phyloP scores from a whole-genome alignment of 1,140 invertebrate genomes.

The Campoletis sonorensis region DNA sequence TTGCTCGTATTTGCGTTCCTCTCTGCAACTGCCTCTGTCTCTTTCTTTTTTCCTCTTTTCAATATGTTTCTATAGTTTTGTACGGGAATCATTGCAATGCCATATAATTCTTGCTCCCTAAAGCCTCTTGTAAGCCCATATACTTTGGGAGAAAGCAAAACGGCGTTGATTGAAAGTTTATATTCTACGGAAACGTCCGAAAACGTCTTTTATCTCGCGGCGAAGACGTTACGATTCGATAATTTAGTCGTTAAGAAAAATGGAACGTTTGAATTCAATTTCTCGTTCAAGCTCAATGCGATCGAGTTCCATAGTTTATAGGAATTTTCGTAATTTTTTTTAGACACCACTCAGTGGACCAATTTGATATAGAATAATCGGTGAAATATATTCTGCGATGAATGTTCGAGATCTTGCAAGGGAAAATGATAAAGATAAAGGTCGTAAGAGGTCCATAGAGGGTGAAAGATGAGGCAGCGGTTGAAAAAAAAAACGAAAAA shows the following conservation, averaged over 20 bases:
- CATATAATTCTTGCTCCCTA: constrained; percentile 68
- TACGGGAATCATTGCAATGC: constrained; percentile 64
- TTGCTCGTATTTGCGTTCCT: constrained; percentile 7
- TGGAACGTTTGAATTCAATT: too few species aligned
- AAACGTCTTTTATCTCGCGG: too few species aligned
- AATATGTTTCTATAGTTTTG: constrained; percentile 50
- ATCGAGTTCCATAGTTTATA: too few species aligned
- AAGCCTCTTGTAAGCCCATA: constrained; percentile 24
- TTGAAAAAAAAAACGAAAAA: constrained; percentile 34
- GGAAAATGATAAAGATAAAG: constrained; percentile 59
- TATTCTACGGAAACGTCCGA: too few species aligned
- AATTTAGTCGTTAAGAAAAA: too few species aligned
- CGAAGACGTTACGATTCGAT: too few species aligned
- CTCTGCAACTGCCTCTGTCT: constrained; percentile 29
- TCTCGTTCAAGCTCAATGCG: too few species aligned
- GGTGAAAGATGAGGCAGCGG: constrained; percentile 43
- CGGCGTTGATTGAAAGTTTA: too few species aligned
- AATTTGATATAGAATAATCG: neutral
- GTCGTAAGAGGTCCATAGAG: constrained; percentile 31
- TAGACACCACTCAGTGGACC: neutral
- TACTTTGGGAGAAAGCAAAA: too few species aligned
- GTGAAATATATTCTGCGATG: constrained; percentile 1
- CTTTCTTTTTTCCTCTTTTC: constrained; percentile 32
- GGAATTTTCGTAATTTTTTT: too few species aligned
- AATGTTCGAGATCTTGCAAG: constrained; percentile 12